Base-by-base conservation (phyloP, 2,888 invertebrate genomes). In the Phyllotreta striolata region DNA sequence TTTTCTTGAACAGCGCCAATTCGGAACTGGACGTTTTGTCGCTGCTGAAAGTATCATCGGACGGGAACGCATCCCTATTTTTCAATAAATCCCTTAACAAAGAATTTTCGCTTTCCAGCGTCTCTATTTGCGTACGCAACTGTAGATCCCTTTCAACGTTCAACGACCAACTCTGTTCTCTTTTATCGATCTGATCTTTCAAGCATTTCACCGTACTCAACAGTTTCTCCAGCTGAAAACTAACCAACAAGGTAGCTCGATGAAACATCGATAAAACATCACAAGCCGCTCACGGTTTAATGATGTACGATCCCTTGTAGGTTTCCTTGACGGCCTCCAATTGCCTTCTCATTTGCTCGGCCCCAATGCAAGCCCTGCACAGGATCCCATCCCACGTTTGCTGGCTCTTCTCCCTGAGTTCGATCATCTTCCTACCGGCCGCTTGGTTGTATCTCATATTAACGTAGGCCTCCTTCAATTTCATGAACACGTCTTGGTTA, bases 381-480 rank as follows among this genome's bases (percentile, higher is more conserved):
- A 76, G 54, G 35, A 74, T 71, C 3, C 75, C 77, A n/a, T 73
- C 72, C 74, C 75, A 75, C 9, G 79, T 78, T 70, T 80, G 80
- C 13, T 72, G 63, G 7, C 71, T 66, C 62, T 73, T 76, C 64
- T 79, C 79, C 37, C 72, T 66, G 54, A 78, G 74, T 70, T 78
- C 77, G n/a, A 75, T 73, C 71, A 75, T 70, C 64, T 74, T 71
- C 58, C 72, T 72, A 4, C 73, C 75, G 1, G 72, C 70, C 4
- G 76, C 70, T 69, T 79, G 76, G 41, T 78, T 77, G 55, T 78
- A 77, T 67, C 78, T 79, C 75, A 78, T 73, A 57, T 72, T 76
- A 35, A 78, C 70, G 60, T 78, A 79, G 3, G 78, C 77, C 64
- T 80, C 74, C 62, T 77, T 77, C 24, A 79, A 58, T 56, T 74